Evolutionary conservation across 2,797 vertebrate genomes (phyloP).

Genomic region (Megaceryle alcyon): DNA sequence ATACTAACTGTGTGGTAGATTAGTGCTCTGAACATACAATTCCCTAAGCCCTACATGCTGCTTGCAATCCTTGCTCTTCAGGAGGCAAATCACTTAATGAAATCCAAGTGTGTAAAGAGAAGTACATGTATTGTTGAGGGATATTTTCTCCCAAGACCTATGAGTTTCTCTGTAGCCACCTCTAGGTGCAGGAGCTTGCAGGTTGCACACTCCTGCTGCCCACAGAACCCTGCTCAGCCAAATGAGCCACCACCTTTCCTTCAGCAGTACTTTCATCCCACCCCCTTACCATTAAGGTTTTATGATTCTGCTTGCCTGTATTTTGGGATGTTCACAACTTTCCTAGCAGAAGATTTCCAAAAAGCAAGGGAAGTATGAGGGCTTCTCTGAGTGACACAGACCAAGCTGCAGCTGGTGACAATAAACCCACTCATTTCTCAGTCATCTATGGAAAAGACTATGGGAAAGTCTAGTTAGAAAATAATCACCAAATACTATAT

Average conservation of each 20-base stretch:
- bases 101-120: neutral
- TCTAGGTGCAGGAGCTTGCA: neutral
- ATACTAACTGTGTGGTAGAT: neutral
- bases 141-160: neutral
- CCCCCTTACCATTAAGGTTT: neutral
- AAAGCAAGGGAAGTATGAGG: neutral
- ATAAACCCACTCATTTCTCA: fast-evolving
- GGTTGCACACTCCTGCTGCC: neutral
- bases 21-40: neutral
- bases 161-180: neutral
- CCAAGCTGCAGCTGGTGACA: neutral
- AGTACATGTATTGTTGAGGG: neutral
- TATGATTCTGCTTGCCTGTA: neutral
- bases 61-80: neutral
- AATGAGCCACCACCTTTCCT: neutral
- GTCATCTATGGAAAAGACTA: neutral
- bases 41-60: neutral
- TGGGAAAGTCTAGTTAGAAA: neutral
- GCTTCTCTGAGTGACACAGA: neutral
- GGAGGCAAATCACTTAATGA: neutral
- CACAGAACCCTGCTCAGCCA: neutral
- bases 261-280: neutral
- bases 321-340: neutral
- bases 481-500: neutral
- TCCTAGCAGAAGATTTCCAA: neutral